A percentile compares a stretch with the other conserved stretches of the same genome.
phyloP scores from a whole-genome alignment of 2,888 invertebrate genomes.

The Pristionchus japonicus region DNA sequence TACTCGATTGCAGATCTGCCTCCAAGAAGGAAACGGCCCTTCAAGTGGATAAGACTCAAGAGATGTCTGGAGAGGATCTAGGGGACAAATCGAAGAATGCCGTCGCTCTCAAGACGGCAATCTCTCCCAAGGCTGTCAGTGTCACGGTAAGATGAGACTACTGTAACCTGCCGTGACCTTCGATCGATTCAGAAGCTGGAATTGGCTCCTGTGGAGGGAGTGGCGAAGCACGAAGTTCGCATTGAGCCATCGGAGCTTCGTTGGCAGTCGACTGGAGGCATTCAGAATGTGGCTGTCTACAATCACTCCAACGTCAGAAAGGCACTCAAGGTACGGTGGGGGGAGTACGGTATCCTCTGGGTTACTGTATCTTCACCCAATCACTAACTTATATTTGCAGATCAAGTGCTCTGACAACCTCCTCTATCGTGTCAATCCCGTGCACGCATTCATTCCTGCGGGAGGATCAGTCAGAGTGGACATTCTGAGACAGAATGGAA shows the following conservation, averaged over 20 bases:
- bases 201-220: constrained; percentile 10
- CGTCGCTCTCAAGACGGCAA: background rate
- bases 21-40: background rate
- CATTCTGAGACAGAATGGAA: constrained; percentile 29
- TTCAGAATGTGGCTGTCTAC: constrained; percentile 12
- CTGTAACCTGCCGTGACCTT: background rate
- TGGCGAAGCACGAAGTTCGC: background rate
- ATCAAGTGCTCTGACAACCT: constrained; percentile 22
- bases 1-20: background rate
- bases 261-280: constrained; percentile 10
- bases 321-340: background rate
- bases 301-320: constrained; percentile 8
- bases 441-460: background rate
- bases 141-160: background rate
- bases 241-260: constrained; percentile 5
- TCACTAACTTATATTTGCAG: background rate
- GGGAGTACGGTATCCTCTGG: background rate
- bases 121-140: background rate
- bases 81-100: background rate
- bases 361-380: background rate
- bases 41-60: constrained; percentile 3
- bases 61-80: background rate
- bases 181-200: background rate
- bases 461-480: constrained; percentile 12
- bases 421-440: constrained; percentile 27